Evolutionary conservation across 2,797 vertebrate genomes (phyloP), one percentile per base, ranked within the genome.

Genomic region (Hipposideros larvatus): DNA sequence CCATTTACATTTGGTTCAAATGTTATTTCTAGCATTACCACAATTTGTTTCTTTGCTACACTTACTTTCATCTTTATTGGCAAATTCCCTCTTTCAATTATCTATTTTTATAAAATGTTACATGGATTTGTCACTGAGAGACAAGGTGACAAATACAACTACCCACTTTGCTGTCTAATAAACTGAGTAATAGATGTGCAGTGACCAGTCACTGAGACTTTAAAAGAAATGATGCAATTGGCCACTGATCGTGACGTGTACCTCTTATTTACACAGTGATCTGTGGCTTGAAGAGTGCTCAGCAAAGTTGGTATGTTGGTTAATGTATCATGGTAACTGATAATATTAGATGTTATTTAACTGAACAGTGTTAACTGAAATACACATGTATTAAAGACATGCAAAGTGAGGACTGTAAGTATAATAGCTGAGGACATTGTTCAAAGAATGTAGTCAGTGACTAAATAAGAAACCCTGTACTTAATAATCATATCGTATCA

Each of bases 391-490:
- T 57, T 5, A 22, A 53, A 80, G 28, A 61, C 21, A 59, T 26
- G 46, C 63, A 41, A 90, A 95, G 22, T 57, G 26, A 92, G 22
- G 34, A 83, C 53, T 65, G 13, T n/a, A 71, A 41, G 37, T 53
- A 48, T 43, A 95, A 95, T 5, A 92, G 43, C 4, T 91, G 75
- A 95, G 65, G 59, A 87, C 28, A 71, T 55, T 75, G 94, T 34
- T 88, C 26, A 65, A 87, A 97, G 28, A 37, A 77, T 68, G 22
- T 0, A 53, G 10, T 74, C n/a, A 73, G 3, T 70, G 34, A 91
- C 61, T 66, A 80, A 78, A 51, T 15, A 77, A 96, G 66, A 87
- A 96, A 93, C 2, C 31, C 28, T 89, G 46, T 84, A 26, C 28
- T 96, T 82, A 75, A 71, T 55, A 91, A 66, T 48, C 34, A 75